Evolutionary conservation across 2,888 invertebrate species (phyloP).

Genomic region (Phanerotoma sp.): DNA sequence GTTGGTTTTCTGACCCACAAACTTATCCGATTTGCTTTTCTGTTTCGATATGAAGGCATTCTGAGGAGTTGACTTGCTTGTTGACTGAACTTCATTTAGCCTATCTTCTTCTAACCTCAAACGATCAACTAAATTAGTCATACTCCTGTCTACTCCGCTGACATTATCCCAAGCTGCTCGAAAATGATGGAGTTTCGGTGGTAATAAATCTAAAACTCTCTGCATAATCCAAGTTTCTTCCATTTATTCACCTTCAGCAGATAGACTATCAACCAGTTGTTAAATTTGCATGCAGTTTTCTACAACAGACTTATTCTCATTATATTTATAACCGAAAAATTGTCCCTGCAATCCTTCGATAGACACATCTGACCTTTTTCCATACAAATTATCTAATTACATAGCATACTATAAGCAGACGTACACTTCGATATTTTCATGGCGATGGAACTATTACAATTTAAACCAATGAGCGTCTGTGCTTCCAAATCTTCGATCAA

Average conservation of each 20-base stretch:
- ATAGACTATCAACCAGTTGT: slow-evolving; percentile 16
- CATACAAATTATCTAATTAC: slow-evolving; percentile 28
- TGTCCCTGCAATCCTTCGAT: slow-evolving; percentile 24
- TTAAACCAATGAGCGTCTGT: slow-evolving; percentile 33
- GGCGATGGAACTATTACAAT: slow-evolving; percentile 30
- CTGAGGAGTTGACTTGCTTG: neutral
- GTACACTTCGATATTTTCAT: slow-evolving; percentile 35
- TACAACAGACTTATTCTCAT: slow-evolving; percentile 17
- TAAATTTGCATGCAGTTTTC: slow-evolving; percentile 27
- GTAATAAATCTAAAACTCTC: slow-evolving; percentile 24
- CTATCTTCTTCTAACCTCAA: neutral
- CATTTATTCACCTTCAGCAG: slow-evolving; percentile 23
- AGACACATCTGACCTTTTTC: slow-evolving; percentile 26
- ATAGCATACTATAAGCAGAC: slow-evolving; percentile 26
- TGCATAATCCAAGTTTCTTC: slow-evolving; percentile 24
- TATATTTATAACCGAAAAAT: slow-evolving; percentile 31
- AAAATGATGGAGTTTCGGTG: slow-evolving; percentile 30
- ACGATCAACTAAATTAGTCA: neutral
- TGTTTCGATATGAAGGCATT: neutral
- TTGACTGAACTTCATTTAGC: neutral
- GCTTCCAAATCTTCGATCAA: slow-evolving; percentile 32
- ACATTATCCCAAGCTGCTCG: slow-evolving; percentile 28
- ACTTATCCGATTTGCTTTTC: neutral
- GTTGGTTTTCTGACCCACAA: neutral
- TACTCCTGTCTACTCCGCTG: slow-evolving; percentile 10